Percentiles rank a stretch among this genome's conserved stretches.
Conservation (phyloP, 2,797 vertebrate genomes). For the Lemur catta region DNA sequence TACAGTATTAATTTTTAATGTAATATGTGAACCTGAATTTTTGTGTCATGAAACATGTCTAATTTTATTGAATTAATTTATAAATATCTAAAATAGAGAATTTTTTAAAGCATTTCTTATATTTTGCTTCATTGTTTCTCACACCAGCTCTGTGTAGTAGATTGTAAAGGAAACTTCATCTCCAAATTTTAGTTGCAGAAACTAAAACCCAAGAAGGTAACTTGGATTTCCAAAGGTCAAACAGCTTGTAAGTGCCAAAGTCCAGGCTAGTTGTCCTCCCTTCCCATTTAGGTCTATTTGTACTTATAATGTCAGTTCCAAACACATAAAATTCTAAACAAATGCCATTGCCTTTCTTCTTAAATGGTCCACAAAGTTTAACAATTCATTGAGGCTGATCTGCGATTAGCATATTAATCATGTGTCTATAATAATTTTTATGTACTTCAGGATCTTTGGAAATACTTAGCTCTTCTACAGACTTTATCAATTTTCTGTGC, state of each 20-base stretch:
- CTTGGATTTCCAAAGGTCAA: neutral
- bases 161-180: neutral
- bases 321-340: neutral
- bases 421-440: neutral
- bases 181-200: neutral
- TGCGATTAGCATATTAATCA: neutral
- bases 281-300: neutral
- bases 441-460: neutral
- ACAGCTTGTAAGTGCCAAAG: neutral
- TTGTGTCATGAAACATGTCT: neutral
- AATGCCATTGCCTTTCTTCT: neutral
- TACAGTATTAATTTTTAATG: neutral
- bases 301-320: neutral
- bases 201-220: neutral
- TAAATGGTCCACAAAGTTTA: neutral
- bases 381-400: neutral
- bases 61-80: neutral
- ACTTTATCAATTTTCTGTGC: neutral
- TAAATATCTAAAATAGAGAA: neutral
- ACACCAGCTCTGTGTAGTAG: neutral
- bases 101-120: neutral
- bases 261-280: neutral
- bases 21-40: neutral
- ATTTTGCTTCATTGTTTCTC: neutral
- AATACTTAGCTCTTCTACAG: neutral